Evolutionary conservation across 2,797 vertebrate genomes (phyloP), one percentile per base, ranked within the genome.

Genomic region (Alfaro cultratus): DNA sequence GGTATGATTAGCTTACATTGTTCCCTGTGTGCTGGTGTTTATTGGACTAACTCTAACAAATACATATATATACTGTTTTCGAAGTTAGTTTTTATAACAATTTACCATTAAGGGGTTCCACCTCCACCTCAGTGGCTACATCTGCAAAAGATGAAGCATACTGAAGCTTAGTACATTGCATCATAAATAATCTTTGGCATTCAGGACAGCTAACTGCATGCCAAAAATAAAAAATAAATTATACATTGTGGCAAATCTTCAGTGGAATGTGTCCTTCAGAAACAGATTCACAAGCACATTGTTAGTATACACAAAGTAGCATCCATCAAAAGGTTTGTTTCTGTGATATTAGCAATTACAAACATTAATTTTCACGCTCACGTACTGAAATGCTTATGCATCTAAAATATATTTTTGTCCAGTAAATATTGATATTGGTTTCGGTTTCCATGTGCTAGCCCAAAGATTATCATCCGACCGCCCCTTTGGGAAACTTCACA

Each of bases 91-190:
- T 49, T 36, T 81, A 75, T 60, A 47, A 41, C 18, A 79, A 80
- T 80, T 93, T 95, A 96, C 96, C 95, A 73, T 94, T 95, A 53
- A 96, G 18, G 0, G 94, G 95, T 74, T 96, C 87, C 85, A 96
- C 94, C 79, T 96, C 91, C 83, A 96, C 95, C 71, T 96, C 95
- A 60, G 87, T 16, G 8, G 74, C 55, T 16, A 49, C 80, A 82
- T 94, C 95, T 95, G 93, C 46, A 90, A 90, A 81, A 86, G 46
- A 92, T 80, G 12, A 84, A 18, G 81, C 41, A 67, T 31, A 77
- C 39, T 43, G 0, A 74, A 26, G 47, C 67, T 85, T 13, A 78
- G 41, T 64, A 21, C 1, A 18, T 51, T 13, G 21, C 23, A n/a
- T 82, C 31, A 49, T 13, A 16, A 16, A 21, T 64, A 45, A 53